Evolutionary conservation across 2,797 vertebrate genomes (phyloP).

Genomic region (Chiroxiphia lanceolata): DNA sequence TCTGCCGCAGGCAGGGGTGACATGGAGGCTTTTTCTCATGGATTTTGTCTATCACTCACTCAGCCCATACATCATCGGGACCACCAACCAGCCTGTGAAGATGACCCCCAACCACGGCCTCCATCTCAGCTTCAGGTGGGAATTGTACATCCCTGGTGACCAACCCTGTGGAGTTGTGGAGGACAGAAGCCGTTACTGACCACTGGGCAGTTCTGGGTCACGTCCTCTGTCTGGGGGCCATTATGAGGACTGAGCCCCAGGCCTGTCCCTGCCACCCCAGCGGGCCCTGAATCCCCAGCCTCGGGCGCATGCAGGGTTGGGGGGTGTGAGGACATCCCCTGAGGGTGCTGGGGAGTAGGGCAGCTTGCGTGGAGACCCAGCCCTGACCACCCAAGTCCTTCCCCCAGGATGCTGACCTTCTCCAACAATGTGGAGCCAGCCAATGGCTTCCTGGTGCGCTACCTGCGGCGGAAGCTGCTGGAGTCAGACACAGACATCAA

Average conservation of each 20-base stretch:
- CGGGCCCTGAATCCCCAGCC: neutral
- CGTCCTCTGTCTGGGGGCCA: neutral
- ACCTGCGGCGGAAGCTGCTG: constrained; percentile 91
- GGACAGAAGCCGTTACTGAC: neutral
- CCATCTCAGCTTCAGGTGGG: constrained; percentile 95
- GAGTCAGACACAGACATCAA: constrained; percentile 84
- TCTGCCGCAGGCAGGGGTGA: fast-evolving
- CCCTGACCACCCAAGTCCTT: neutral
- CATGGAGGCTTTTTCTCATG: neutral
- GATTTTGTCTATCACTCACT: neutral
- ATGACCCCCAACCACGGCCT: constrained; percentile 95
- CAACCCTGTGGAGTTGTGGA: neutral
- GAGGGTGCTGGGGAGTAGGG: neutral
- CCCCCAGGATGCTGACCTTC: constrained; percentile 91
- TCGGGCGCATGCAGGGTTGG: neutral
- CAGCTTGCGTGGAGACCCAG: neutral
- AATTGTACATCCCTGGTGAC: neutral
- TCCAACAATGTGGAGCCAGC: constrained; percentile 97
- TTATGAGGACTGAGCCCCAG: neutral
- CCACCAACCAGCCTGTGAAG: constrained; percentile 95
- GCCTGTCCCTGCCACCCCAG: neutral
- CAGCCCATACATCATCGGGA: constrained; percentile 96
- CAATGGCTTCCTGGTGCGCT: constrained; percentile 92
- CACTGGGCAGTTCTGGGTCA: neutral
- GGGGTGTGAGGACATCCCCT: neutral